Evolutionary conservation across 2,797 vertebrate species (phyloP), one percentile per base, ranked within the genome.

Genomic region (Agapornis canus): DNA sequence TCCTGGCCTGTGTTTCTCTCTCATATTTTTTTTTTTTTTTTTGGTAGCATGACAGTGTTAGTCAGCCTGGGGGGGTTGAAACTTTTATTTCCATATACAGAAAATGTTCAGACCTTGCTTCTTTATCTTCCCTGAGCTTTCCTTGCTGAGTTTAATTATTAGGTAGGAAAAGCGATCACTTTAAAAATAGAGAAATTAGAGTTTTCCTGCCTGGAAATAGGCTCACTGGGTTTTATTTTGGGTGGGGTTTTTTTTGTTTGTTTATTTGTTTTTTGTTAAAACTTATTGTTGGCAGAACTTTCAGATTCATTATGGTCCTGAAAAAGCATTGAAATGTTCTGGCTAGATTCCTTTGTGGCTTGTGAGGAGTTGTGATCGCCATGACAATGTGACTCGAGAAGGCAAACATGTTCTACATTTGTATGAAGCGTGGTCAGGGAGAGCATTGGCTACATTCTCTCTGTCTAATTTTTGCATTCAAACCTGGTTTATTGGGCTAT

Each of bases 1-100:
- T 54, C 42, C 61, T 95, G 93, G 84, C 84, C 89, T 87, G 52
- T 90, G 65, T 75, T 95, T 94, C 79, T 87, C 59, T 89, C 61
- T 72, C 39, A n/a, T n/a, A n/a, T n/a, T n/a, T n/a, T 42, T 42
- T 42, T 42, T 4, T 91, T 95, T 95, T 96, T 57, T 93, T 82
- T 39, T 39, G 8, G 37, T 92, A 71, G 84, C 76, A n/a, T 91
- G 91, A 93, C 2, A 0, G 43, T 69, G 22, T 90, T 91, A 90
- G 68, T 85, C 75, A 89, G 72, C 39, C 47, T 84, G 64, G 39
- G 85, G 40, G 35, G 92, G 92, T 91, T 61, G 80, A 81, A 92
- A 88, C 45, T 59, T 91, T 82, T 77, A 76, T 88, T 91, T 90
- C 69, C 51, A n/a, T 56, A 60, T 22, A 51, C 57, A 89, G 72